These are phyloP conservation scores for Camptogramma bilineatum DNA, from an alignment of 2,888 invertebrate species.

Conservation along the genomic window DNA sequence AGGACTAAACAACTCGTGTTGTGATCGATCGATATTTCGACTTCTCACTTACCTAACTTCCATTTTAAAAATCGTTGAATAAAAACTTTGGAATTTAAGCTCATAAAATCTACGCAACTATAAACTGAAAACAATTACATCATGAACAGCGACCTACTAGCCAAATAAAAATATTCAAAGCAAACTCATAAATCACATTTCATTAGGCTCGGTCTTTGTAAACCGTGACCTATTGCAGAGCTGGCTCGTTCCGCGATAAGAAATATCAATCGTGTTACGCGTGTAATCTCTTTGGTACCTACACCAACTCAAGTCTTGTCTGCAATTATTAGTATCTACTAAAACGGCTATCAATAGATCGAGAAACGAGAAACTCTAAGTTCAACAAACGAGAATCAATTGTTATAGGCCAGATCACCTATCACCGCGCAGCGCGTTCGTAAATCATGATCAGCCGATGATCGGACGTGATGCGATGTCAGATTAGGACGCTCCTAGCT, in stretches of 20 bases:
- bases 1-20: constrained; percentile 59
- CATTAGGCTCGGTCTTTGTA: constrained; percentile 59
- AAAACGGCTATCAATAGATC: constrained; percentile 31
- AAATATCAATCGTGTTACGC: constrained; percentile 41
- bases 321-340: constrained; percentile 30
- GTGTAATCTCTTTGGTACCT: constrained; percentile 26
- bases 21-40: constrained; percentile 70
- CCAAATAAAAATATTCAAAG: constrained; percentile 59
- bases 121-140: constrained; percentile 11
- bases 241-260: constrained; percentile 48
- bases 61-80: constrained; percentile 45
- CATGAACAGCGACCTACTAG: constrained; percentile 45
- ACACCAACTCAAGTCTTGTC: constrained; percentile 25
- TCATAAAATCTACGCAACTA: constrained; percentile 12
- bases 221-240: constrained; percentile 67
- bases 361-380: constrained; percentile 48
- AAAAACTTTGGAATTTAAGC: not conserved
- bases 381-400: constrained; percentile 77
- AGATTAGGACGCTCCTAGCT: constrained; percentile 80
- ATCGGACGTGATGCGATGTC: constrained; percentile 79
- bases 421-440: constrained; percentile 78
- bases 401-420: constrained; percentile 74
- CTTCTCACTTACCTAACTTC: constrained; percentile 53
- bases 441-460: constrained; percentile 83
- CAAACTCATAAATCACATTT: constrained; percentile 69